A percentile compares a stretch with the other conserved stretches of the same genome.
These are phyloP conservation scores for Pygathrix nemaeus DNA, from an alignment of 2,113 vertebrate genomes.

Conservation along the genomic window DNA sequence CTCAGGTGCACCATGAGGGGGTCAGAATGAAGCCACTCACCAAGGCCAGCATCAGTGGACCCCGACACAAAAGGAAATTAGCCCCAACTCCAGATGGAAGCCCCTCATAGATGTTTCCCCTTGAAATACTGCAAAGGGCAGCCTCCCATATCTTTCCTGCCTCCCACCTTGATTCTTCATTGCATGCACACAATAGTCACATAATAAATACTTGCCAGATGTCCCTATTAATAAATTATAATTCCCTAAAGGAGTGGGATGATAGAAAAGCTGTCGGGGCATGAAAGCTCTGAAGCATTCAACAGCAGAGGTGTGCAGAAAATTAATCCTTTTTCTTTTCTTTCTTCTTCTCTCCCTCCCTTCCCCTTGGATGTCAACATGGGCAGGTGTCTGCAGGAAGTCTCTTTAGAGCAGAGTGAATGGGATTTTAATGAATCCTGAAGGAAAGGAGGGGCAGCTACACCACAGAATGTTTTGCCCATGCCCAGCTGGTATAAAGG, in stretches of 20 bases:
- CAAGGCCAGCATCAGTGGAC: not conserved
- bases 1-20: not conserved
- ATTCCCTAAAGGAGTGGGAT: not conserved
- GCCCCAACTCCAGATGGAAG: not conserved
- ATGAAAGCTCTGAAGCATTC: not conserved
- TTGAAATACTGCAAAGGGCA: not conserved
- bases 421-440: not conserved
- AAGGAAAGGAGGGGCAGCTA: not conserved
- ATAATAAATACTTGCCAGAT: slow-evolving; percentile 28
- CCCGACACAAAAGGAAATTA: not conserved
- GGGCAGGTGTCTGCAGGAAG: not conserved
- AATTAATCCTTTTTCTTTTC: slow-evolving; percentile 9
- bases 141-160: not conserved
- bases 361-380: not conserved
- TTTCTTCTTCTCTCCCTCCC: not conserved
- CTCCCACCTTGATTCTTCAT: not conserved
- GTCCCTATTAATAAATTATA: slow-evolving; percentile 53
- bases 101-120: not conserved
- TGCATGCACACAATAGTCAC: not conserved
- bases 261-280: slow-evolving; percentile 1
- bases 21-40: not conserved
- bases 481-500: not conserved
- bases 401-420: not conserved
- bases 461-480: not conserved
- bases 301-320: not conserved